Evolutionary conservation across 1,140 invertebrate species (phyloP), one percentile per base, ranked within the genome.

Genomic region (Lepidostoma basale): DNA sequence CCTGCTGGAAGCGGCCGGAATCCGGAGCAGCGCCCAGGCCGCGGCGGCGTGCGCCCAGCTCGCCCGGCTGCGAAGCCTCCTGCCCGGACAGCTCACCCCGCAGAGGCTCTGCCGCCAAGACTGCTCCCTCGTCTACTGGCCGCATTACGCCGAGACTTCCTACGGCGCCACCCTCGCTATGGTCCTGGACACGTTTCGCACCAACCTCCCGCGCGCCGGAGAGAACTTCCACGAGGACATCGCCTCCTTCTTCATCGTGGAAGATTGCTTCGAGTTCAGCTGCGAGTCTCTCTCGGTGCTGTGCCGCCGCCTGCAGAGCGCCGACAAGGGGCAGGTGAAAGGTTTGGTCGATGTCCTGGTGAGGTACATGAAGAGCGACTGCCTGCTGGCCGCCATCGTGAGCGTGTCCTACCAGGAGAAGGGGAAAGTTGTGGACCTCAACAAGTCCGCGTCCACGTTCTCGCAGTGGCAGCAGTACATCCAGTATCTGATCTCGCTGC

Each of bases 401-500:
- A 67, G 77, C 47, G 73, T 75, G 52, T 80, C 62, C 8, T 64
- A 60, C 22, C 14, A 76, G 18, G n/a, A 49, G 33, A 54, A 76
- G 25, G 52, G 74, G 33, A 75, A 76, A 16, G 75, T 75, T 62
- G 22, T 71, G 4, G 40, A 23, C 68, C 77, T 75, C 49, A 75
- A 60, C 14, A 69, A 60, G 47, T 67, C 63, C 0, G 67, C 71
- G 0, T 66, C 63, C 25, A 28, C 44, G 2, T 73, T 69, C 44
- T 44, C 62, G 1, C 76, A 79, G 10, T 89, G 86, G 85, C 78
- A 84, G 33, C 79, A 78, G 25, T 84, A 83, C 14, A 78, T 90
- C 0, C 88, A 91, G 74, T 74, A 87, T 23, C 62, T 92, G 36
- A 76, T 87, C 0, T 88, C 88, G 1, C 69, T 92, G 47, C 91